A percentile compares a stretch with the other conserved stretches of the same genome.
These are phyloP conservation scores for Diphyllodes magnificus DNA, from an alignment of 2,113 vertebrate species.

Conservation along the genomic window DNA sequence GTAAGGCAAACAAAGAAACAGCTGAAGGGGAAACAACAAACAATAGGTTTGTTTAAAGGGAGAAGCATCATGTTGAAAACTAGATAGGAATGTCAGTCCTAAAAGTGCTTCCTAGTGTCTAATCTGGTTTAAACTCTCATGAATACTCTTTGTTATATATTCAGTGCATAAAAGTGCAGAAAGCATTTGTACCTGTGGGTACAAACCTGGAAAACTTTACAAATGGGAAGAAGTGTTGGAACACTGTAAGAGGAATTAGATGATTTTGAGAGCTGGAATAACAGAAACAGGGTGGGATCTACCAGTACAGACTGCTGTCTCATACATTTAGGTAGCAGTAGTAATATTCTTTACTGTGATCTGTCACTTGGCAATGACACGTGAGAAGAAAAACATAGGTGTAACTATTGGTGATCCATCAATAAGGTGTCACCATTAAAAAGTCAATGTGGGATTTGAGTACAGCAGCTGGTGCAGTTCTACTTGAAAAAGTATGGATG, in stretches of 20 bases:
- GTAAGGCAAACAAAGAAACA: background rate
- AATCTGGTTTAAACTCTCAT: background rate
- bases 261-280: background rate
- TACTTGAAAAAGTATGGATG: background rate
- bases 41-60: background rate
- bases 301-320: background rate
- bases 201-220: background rate
- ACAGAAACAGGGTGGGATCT: background rate
- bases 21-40: background rate
- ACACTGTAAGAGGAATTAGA: background rate
- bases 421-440: background rate
- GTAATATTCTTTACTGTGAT: background rate
- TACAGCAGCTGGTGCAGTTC: background rate
- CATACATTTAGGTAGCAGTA: background rate
- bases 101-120: background rate
- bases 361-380: background rate
- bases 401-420: background rate
- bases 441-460: background rate
- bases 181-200: background rate
- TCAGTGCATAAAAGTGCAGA: background rate
- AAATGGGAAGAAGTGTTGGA: background rate
- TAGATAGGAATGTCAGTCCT: background rate
- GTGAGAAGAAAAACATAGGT: background rate
- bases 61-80: background rate
- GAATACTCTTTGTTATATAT: background rate